Base-by-base conservation (phyloP, 2,888 invertebrate species). In the Ischnus inquisitorius region DNA sequence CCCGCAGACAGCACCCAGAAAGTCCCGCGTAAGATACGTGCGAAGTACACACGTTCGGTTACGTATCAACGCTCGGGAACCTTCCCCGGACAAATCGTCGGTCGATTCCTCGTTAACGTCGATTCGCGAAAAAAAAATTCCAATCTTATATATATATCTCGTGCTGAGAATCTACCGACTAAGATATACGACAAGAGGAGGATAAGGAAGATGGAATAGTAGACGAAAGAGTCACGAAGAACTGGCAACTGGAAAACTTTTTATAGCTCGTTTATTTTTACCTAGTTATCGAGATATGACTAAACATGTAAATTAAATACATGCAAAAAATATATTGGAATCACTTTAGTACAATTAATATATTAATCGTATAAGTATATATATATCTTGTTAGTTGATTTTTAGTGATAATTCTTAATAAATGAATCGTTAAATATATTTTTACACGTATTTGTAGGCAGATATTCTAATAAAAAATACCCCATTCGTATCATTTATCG, bases 1-100 rank as follows among this genome's bases (percentile, higher is more conserved):
- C 91, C 90, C 91, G 89, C 90, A 87, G 80, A 87, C 46, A 43
- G 65, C 76, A 79, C 67, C 79, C 71, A 74, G 80, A 79, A 74
- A 48, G 71, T 65, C 43, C 25, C 65, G 77, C n/a, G 46, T 48
- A 46, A 19, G 46, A 22, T 22, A 54, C 28, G 14, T 72, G 28
- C 8, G 19, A 8, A 6, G 43, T 22, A 25, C 62, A 62, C 34
- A 28, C 8, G 34, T 16, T 62, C n/a, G 14, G 39, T 41, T 39
- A 14, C 16, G 60, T 51, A 65, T 77, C 68, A 74, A 43, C 25
- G 46, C 51, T 60, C 60, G 28, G 34, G 10, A 57, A 60, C 25
- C 28, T 79, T 39, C 10, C 39, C 64, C 16, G 57, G 77, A 84
- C 79, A 82, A 76, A 84, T 79, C 71, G 76, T 72, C 74, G 54